Base-by-base conservation (phyloP, 2,797 vertebrate genomes). In the Enteromius treurensis region DNA sequence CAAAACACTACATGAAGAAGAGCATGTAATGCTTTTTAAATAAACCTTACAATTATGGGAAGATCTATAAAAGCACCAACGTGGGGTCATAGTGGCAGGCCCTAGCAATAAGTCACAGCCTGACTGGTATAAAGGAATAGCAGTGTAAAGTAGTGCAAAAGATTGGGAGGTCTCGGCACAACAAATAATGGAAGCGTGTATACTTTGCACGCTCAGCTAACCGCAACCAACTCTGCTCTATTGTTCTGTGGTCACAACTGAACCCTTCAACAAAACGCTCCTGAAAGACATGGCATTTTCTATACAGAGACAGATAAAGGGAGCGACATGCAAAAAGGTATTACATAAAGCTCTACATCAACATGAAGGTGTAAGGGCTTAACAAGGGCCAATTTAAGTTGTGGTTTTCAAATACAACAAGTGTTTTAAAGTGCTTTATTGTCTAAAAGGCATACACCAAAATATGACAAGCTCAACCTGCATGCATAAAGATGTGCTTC, bases 171-270 rank as follows among this genome's bases (percentile, higher is more conserved):
- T 74, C 62, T 81, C 67, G 21, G 49, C 69, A 47, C 15, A 15
- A 62, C 69, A 83, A 53, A 81, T 65, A 81, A 81, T 58, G 76
- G 69, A 73, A 42, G 62, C 3, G 64, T 81, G 78, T 83, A 75
- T 81, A 79, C 49, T 76, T 51, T 83, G 29, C 69, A 86, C 3
- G 70, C 62, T 86, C 80, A 76, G 83, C 83, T 85, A 74, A 79
- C 65, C 49, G 42, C 81, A 79, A 85, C 65, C 71, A 84, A 69
- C 55, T 51, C 32, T 37, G 32, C 19, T 76, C 77, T 74, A 84
- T 86, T 86, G 77, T 84, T 53, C 53, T 40, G 70, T 32, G 60
- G 32, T 79, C 68, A 82, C 75, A 87, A 81, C 60, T 58, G 67
- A 40, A 29, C 47, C 37, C 65, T 19, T 4, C 14, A 82, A 89